Evolutionary conservation across 2,797 vertebrate species (phyloP).

Genomic region (Lacerta viridis): DNA sequence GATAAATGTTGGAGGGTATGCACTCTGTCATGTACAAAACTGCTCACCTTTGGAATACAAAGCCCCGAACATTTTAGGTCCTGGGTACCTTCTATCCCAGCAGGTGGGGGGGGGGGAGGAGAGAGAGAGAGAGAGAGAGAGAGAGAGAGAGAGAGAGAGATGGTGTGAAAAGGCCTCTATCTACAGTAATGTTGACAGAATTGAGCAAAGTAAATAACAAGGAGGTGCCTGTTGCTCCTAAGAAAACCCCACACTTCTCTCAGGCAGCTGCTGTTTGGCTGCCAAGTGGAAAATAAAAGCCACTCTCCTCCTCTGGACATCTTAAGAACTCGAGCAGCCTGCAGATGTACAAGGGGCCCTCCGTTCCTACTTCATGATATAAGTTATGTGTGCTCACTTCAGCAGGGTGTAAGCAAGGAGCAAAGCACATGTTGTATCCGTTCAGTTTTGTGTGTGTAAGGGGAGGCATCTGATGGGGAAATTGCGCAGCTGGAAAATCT

Average conservation of each 20-base stretch:
- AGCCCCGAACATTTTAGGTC: no score
- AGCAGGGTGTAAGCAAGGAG: neutral
- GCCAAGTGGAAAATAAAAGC: constrained; percentile 38
- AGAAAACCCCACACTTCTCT: constrained; percentile 7
- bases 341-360: constrained; percentile 11
- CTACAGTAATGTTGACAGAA: neutral
- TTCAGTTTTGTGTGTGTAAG: no score
- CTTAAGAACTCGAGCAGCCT: constrained; percentile 29
- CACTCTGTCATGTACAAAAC: neutral
- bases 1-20: no score
- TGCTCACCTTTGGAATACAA: no score
- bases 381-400: constrained; percentile 8
- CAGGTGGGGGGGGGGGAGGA: no score
- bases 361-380: constrained; percentile 17
- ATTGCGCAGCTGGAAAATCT: no score
- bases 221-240: neutral
- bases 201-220: constrained; percentile 15
- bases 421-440: no score
- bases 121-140: no score
- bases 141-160: no score
- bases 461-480: no score
- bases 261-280: neutral
- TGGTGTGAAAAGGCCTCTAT: neutral
- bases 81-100: no score
- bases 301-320: constrained; percentile 17